Percentiles rank a stretch among this genome's conserved stretches.
Evolutionary conservation across 2,797 vertebrate species (phyloP).

Genomic region (Carapus acus): DNA sequence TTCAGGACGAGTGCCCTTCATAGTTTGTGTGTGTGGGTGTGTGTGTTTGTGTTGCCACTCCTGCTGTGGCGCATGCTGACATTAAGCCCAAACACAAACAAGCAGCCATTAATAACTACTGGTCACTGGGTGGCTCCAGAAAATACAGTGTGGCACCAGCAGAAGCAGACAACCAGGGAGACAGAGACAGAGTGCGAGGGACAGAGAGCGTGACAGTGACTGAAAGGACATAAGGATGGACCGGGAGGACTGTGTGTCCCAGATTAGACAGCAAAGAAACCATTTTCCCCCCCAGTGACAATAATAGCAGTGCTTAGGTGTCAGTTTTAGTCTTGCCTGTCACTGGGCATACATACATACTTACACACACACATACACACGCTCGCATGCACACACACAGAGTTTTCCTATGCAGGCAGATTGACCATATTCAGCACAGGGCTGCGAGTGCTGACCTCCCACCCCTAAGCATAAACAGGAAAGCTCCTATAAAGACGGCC

Average conservation of each 20-base stretch:
- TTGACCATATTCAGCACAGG: slow-evolving; percentile 64
- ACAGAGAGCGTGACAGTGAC: too few species aligned
- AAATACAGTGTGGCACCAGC: slow-evolving; percentile 5
- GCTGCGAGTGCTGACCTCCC: slow-evolving; percentile 66
- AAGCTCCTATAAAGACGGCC: slow-evolving; percentile 70
- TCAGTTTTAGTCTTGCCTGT: slow-evolving; percentile 38
- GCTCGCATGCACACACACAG: slow-evolving; percentile 27
- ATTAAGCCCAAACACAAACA: slow-evolving; percentile 30
- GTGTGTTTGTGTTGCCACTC: slow-evolving; percentile 8
- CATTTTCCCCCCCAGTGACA: slow-evolving; percentile 38
- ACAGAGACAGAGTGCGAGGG: too few species aligned
- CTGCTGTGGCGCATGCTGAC: slow-evolving; percentile 34
- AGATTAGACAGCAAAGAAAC: slow-evolving; percentile 21
- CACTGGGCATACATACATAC: slow-evolving; percentile 42
- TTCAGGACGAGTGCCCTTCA: slow-evolving; percentile 7
- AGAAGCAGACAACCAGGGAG: slow-evolving; percentile 7
- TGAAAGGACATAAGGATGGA: too few species aligned
- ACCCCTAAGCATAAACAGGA: slow-evolving; percentile 71
- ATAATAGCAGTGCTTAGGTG: slow-evolving; percentile 44
- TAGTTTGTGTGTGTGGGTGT: slow-evolving; percentile 1
- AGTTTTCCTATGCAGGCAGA: slow-evolving; percentile 57
- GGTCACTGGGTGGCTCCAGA: slow-evolving; percentile 10
- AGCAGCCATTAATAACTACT: slow-evolving; percentile 25
- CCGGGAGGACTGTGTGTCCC: slow-evolving; percentile 29
- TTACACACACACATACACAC: slow-evolving; percentile 17